These are phyloP conservation scores for Uropsilus gracilis DNA, from an alignment of 2,113 vertebrate genomes.

Conservation along the genomic window DNA sequence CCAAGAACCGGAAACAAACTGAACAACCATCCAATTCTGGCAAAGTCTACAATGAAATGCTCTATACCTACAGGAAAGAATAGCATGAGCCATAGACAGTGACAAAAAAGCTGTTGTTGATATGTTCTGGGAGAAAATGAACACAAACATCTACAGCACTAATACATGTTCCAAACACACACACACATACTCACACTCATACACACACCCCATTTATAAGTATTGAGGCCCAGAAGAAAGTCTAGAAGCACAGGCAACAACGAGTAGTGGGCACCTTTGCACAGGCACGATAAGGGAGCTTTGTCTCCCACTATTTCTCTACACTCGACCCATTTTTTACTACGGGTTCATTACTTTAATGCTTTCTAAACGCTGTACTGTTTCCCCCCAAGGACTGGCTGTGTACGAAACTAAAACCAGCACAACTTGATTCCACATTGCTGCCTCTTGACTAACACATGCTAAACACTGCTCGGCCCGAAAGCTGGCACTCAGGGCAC, in stretches of 20 bases:
- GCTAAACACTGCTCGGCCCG: not conserved
- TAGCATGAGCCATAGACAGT: not conserved
- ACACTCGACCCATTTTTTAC: not conserved
- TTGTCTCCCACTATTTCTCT: not conserved
- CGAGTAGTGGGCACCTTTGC: not conserved
- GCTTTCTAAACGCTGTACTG: not conserved
- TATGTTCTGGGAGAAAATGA: not conserved
- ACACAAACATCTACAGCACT: not conserved
- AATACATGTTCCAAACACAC: not conserved
- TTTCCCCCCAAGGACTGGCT: not conserved
- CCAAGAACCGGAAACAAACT: not conserved
- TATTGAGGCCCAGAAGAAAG: not conserved
- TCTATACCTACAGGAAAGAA: not conserved
- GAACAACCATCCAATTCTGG: not conserved
- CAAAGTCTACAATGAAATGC: not conserved
- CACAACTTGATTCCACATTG: conserved; percentile 35
- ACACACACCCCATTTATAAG: not conserved
- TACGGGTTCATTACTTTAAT: not conserved
- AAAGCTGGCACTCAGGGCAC: no score
- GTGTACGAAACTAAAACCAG: conserved; percentile 5
- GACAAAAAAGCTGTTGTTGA: conserved; percentile 8
- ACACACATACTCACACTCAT: not conserved
- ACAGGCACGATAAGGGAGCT: not conserved
- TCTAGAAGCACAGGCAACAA: not conserved
- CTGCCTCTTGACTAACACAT: not conserved